phyloP scores from a whole-genome alignment of 2,888 invertebrate genomes.

The Desoria tigrina region DNA sequence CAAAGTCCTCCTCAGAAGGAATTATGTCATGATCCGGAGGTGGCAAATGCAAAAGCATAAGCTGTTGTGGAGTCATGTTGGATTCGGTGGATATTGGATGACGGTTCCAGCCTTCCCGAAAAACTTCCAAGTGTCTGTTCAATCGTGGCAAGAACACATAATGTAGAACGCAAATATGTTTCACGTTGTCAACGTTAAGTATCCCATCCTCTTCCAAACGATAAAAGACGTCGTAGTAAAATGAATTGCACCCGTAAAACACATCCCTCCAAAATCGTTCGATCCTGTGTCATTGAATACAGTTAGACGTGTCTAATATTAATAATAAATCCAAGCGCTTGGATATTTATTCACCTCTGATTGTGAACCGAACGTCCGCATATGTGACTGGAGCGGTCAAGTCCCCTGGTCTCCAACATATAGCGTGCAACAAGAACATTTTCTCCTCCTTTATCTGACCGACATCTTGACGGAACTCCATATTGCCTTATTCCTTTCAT shows the following conservation, averaged over 20 bases:
- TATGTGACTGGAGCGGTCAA: conserved; percentile 27
- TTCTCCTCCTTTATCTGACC: conserved; percentile 39
- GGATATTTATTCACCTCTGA: conserved; percentile 29
- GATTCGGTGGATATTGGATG: conserved; percentile 32
- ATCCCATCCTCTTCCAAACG: conserved; percentile 18
- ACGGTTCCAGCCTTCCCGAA: conserved; percentile 26
- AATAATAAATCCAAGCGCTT: conserved; percentile 3
- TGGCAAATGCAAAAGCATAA: conserved; percentile 26
- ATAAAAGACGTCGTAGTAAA: conserved; percentile 17
- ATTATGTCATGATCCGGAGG: conserved; percentile 16
- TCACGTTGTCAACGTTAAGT: conserved; percentile 20
- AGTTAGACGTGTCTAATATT: neutral
- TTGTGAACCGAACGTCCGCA: conserved; percentile 40
- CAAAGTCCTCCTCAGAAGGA: too few relatives aligned
- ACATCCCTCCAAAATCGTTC: conserved; percentile 42
- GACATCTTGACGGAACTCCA: conserved; percentile 27
- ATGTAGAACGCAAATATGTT: conserved; percentile 27
- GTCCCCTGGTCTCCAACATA: conserved; percentile 31
- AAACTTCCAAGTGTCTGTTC: conserved; percentile 15
- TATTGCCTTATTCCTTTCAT: conserved; percentile 16
- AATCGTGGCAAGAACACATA: conserved; percentile 30
- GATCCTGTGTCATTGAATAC: conserved; percentile 18
- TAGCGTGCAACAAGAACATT: conserved; percentile 30
- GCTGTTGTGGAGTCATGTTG: conserved; percentile 22
- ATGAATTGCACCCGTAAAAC: conserved; percentile 20